Conservation (phyloP, 2,113 vertebrate species). For the Pangasianodon gigas region DNA sequence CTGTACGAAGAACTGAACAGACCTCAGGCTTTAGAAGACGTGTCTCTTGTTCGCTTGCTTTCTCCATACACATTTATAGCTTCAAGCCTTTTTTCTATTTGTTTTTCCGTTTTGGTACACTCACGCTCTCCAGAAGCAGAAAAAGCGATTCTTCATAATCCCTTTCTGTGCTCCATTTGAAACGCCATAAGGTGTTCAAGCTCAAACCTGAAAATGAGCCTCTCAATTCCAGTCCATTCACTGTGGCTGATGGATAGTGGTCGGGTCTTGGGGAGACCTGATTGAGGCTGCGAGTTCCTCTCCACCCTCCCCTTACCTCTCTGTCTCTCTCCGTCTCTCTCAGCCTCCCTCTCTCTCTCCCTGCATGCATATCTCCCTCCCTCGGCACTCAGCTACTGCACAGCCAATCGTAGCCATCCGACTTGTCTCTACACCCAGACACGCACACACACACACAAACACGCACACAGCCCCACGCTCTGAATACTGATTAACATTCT, state of each 20-base stretch:
- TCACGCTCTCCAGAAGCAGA: not conserved
- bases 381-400: conserved; percentile 52
- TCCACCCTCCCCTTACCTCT: conserved; percentile 35
- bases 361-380: conserved; percentile 65
- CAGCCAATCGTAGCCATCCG: conserved; percentile 72
- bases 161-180: not conserved
- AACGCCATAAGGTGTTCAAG: not conserved
- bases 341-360: conserved; percentile 52
- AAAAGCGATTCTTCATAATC: conserved; percentile 1
- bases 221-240: conserved; percentile 34
- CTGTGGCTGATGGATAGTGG: conserved; percentile 33
- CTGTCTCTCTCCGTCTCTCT: conserved; percentile 20
- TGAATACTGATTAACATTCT: conserved; percentile 67
- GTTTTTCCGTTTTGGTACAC: conserved; percentile 35
- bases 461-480: conserved; percentile 50
- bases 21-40: conserved; percentile 30
- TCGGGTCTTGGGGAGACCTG: conserved; percentile 51
- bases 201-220: not conserved
- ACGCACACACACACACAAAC: conserved; percentile 31
- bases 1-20: conserved; percentile 10
- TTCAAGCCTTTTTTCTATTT: not conserved
- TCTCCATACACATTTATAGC: conserved; percentile 34
- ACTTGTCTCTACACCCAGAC: conserved; percentile 55
- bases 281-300: conserved; percentile 46
- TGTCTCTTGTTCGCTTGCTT: conserved; percentile 17